Evolutionary conservation across 2,113 vertebrate genomes (phyloP), one percentile per base, ranked within the genome.

Genomic region (Leucosticte australis): DNA sequence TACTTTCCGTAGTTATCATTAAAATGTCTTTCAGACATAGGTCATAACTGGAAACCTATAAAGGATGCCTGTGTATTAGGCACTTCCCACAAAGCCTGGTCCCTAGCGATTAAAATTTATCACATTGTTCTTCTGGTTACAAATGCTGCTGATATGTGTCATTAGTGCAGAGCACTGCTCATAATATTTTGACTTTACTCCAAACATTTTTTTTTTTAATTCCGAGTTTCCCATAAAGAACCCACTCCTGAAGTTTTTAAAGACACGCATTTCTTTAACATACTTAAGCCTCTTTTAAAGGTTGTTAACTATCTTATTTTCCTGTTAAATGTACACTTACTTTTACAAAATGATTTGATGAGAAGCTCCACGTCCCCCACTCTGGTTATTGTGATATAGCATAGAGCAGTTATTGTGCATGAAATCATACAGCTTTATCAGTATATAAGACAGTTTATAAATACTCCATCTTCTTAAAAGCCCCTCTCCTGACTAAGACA

Each of bases 31-130:
- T 97, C 87, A 98, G 98, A 97, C 96, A 10, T 98, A 98, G 98
- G 98, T 98, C 98, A 98, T 98, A 98, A 98, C 98, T 98, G 98
- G 98, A 98, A 98, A 97, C 97, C 97, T 98, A 98, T 98, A 98
- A 98, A 98, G 97, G 97, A 97, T 98, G 97, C 98, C 97, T 98
- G 97, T 98, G 97, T 97, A 96, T 96, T 96, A 97, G 94, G 94
- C 96, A 96, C 97, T 98, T 98, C 98, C 98, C 98, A 98, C 98
- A 98, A 97, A 97, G 92, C 95, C 97, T 68, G 69, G 96, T 98
- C 97, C 97, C 97, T 89, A 95, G 95, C 6, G 97, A 97, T 98
- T 98, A 98, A 97, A 98, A 98, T 98, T 98, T 98, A 98, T 98
- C 98, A 97, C 95, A 96, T 96, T 96, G 97, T 98, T 98, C 97